Evolutionary conservation across 2,888 invertebrate species (phyloP).

Genomic region (Cephus nigrinus): DNA sequence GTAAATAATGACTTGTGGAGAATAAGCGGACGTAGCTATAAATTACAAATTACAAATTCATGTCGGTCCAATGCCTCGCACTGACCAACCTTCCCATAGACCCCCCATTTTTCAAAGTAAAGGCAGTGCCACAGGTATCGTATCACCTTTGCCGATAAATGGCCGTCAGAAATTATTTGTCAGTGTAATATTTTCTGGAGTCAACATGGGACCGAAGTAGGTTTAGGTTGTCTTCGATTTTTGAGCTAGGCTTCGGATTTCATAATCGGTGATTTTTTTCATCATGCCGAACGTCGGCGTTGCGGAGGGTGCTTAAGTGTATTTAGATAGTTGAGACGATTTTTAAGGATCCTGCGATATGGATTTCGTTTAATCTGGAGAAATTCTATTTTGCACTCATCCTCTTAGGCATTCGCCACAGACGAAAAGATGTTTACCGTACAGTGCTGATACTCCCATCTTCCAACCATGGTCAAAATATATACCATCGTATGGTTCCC

Average conservation of each 20-base stretch:
- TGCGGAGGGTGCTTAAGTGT: background rate
- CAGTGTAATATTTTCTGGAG: constrained; percentile 9
- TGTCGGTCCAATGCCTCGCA: constrained; percentile 18
- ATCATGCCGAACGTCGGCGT: background rate
- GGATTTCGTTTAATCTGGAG: background rate
- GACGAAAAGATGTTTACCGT: background rate
- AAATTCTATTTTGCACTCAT: background rate
- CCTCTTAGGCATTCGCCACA: background rate
- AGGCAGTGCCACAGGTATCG: constrained; percentile 42
- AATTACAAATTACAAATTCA: constrained; percentile 52
- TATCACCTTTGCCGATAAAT: constrained; percentile 46
- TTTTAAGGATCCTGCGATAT: background rate
- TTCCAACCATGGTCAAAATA: constrained; percentile 26
- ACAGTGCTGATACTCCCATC: background rate
- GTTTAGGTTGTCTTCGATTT: background rate
- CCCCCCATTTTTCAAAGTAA: constrained; percentile 45
- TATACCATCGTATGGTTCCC: constrained; percentile 14
- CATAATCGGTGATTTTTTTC: background rate
- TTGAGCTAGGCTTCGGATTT: background rate
- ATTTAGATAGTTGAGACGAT: background rate
- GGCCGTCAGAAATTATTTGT: constrained; percentile 33
- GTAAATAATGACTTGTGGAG: constrained; percentile 41
- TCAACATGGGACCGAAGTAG: background rate
- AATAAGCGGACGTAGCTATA: constrained; percentile 42
- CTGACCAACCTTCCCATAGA: constrained; percentile 22